Conservation (phyloP, 2,113 vertebrate species). For the Montifringilla adamsi region DNA sequence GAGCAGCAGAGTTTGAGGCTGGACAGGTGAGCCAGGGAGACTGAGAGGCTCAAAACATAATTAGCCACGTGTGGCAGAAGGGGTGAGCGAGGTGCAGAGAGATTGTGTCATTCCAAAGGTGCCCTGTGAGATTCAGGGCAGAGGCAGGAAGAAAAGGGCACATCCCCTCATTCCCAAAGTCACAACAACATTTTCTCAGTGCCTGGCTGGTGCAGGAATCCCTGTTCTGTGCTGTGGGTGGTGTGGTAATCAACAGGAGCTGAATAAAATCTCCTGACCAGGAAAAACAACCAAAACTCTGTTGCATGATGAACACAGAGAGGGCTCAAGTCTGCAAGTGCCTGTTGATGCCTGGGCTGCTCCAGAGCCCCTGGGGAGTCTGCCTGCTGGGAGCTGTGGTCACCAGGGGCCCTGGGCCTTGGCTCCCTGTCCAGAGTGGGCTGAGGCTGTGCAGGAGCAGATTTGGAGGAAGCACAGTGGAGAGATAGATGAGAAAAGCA, state of each 20-base stretch:
- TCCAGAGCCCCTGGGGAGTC: background rate
- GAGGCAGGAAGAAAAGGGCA: background rate
- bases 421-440: background rate
- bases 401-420: background rate
- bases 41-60: background rate
- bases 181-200: background rate
- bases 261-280: background rate
- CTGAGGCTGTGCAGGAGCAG: background rate
- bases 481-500: background rate
- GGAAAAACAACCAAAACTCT: background rate
- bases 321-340: background rate
- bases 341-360: background rate
- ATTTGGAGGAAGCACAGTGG: background rate
- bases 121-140: rapidly evolving
- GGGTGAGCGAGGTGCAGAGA: background rate
- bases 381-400: background rate
- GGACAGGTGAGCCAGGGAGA: background rate
- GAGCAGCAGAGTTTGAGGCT: background rate
- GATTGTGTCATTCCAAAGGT: background rate
- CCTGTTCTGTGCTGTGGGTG: background rate
- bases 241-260: background rate
- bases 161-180: background rate
- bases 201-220: background rate
- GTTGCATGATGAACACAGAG: background rate
- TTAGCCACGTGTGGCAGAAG: background rate